Percentiles rank a stretch among this genome's conserved stretches.
Evolutionary conservation across 1,140 invertebrate species (phyloP).

Genomic region (Dendroctonus ponderosae): DNA sequence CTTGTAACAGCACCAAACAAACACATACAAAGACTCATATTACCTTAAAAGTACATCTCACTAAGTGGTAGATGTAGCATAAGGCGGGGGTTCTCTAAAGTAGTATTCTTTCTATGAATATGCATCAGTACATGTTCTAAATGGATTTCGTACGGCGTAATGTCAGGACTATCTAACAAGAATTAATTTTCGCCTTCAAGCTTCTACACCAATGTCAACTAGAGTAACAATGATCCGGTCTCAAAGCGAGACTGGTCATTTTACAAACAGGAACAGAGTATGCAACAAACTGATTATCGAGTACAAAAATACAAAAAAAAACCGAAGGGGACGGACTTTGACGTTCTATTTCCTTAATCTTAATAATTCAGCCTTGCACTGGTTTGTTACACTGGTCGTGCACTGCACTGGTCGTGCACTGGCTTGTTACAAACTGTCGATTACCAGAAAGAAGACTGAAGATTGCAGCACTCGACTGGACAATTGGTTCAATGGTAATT

Average conservation of each 20-base stretch:
- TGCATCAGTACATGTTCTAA: background rate
- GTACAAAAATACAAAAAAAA: conserved; percentile 33
- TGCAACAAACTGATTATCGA: conserved; percentile 6
- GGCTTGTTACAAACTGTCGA: conserved; percentile 11
- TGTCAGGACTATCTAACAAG: background rate
- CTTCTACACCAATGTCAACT: background rate
- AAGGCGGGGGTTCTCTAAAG: conserved; percentile 24
- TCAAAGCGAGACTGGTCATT: conserved; percentile 9
- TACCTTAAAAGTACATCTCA: conserved; percentile 35
- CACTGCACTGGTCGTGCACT: conserved; percentile 26
- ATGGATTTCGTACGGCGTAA: background rate
- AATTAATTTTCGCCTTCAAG: background rate
- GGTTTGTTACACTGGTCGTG: conserved; percentile 13
- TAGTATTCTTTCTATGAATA: background rate
- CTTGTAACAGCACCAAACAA: conserved; percentile 34
- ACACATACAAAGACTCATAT: conserved; percentile 17
- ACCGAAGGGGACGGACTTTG: conserved; percentile 23
- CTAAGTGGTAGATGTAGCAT: conserved; percentile 25
- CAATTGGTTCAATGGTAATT: background rate
- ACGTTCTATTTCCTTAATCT: conserved; percentile 26
- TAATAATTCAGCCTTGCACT: conserved; percentile 31
- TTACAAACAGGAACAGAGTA: conserved; percentile 9
- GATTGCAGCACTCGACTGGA: background rate
- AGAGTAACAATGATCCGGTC: conserved; percentile 17
- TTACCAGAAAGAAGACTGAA: conserved; percentile 1